Base-by-base conservation (phyloP, 2,113 vertebrate species). In the Ranitomeya variabilis region DNA sequence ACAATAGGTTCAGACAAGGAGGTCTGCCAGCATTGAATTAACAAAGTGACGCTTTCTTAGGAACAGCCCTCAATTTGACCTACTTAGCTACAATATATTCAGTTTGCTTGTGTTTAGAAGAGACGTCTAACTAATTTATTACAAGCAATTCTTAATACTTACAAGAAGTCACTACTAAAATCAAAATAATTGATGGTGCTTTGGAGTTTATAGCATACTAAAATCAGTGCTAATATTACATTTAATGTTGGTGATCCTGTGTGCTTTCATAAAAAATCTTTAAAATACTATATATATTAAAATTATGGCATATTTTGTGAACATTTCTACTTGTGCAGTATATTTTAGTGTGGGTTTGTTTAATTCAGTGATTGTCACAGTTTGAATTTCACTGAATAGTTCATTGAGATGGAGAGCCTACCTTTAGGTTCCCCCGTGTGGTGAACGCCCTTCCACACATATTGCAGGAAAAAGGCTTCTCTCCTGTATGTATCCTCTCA, bases 391-490 rank as follows among this genome's bases (percentile, higher is more conserved):
- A 81, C 79, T 81, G 79, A 73, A 85, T 87, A 66, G 57, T 21
- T 73, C 31, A 26, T 88, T 83, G 55, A 66, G 19, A 45, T 77
- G 87, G 69, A 77, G 80, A 88, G 71, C 80, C 87, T 90, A 91
- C 84, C 89, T 90, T 80, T 86, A 87, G 91, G 51, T 88, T 90
- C 91, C 87, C 87, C 84, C 88, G 77, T 80, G 87, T 90, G 83
- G 87, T 86, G 90, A 90, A 90, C 14, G 83, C 87, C 73, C 90
- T 85, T 77, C 90, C 87, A 86, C 90, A 90, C 83, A 90, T 86
- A 74, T 80, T 81, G 87, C 90, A 90, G 87, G 80, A 77, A 85
- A 87, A 90, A 80, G 90, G 87, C 90, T 83, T 86, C 86, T 86
- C 90, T 88, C 90, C 90, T 82, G 90, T 87, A 45, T 90, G 90